Evolutionary conservation across 2,888 invertebrate genomes (phyloP).

Genomic region (Megalurothrips usitatus): DNA sequence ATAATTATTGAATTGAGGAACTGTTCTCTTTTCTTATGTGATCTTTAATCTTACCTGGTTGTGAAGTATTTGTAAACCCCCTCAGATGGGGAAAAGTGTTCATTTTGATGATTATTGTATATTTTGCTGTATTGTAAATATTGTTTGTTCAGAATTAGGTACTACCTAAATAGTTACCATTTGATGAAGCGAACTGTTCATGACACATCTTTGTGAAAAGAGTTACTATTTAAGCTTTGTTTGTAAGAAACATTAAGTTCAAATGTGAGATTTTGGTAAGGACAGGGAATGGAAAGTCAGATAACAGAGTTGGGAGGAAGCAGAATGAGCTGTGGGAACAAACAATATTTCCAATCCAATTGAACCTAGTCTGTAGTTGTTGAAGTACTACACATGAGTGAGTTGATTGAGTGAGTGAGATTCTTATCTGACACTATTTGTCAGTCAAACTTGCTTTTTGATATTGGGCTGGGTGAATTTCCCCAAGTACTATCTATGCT

Average conservation of each 20-base stretch:
- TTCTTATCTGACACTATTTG: no score
- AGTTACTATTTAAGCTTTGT: constrained; percentile 5
- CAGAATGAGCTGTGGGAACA: not conserved
- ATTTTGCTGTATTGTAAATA: not conserved
- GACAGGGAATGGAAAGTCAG: not conserved
- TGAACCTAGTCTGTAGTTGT: not conserved
- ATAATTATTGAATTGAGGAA: not conserved
- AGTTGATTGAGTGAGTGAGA: no score
- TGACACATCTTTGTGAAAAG: not conserved
- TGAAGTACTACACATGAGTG: no score
- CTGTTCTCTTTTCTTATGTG: not conserved
- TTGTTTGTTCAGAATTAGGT: constrained; percentile 11
- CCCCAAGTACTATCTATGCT: not conserved
- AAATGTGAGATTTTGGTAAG: not conserved
- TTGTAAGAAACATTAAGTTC: constrained; percentile 3
- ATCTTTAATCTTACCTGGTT: constrained; percentile 18
- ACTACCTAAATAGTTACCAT: constrained; percentile 9
- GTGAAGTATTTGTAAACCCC: constrained; percentile 14
- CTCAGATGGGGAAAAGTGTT: constrained; percentile 2
- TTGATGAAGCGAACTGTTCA: not conserved
- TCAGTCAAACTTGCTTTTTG: no score
- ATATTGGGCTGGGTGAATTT: no score
- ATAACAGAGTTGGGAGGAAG: not conserved
- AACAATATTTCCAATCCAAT: not conserved
- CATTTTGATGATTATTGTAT: constrained; percentile 6